Conservation (phyloP, 2,797 vertebrate species). For the Eulemur rubriventer region DNA sequence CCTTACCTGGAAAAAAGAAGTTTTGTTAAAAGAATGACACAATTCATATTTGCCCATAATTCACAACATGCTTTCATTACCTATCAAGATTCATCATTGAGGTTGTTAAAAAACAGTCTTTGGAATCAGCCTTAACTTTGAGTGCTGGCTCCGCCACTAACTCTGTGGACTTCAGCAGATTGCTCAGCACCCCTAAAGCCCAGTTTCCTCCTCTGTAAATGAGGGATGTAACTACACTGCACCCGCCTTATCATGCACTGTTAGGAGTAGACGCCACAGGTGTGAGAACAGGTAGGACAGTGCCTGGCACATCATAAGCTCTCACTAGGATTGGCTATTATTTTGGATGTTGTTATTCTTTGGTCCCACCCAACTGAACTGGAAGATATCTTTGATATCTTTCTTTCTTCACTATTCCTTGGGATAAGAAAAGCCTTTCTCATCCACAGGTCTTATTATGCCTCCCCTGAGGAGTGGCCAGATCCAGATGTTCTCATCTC, state of each 20-base stretch:
- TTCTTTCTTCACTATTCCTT: neutral
- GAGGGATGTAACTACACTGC: neutral
- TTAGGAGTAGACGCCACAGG: neutral
- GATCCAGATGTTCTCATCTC: constrained; percentile 20
- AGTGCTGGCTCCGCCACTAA: neutral
- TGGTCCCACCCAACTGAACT: neutral
- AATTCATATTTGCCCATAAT: neutral
- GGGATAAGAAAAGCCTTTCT: neutral
- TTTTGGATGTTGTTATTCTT: neutral
- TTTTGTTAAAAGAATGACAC: neutral
- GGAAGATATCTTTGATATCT: neutral
- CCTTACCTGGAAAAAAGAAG: neutral
- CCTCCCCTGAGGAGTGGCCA: neutral
- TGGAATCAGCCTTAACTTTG: constrained; percentile 1
- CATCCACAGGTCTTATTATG: neutral
- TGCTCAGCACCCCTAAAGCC: neutral
- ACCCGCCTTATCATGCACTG: neutral
- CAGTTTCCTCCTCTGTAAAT: neutral
- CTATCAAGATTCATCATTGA: neutral
- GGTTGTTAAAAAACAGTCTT: constrained; percentile 33
- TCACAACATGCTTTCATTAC: neutral
- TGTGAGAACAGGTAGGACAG: neutral
- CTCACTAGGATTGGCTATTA: neutral
- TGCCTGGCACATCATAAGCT: neutral
- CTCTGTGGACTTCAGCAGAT: neutral